Evolutionary conservation across 2,797 vertebrate genomes (phyloP), one percentile per base, ranked within the genome.

Genomic region (Triplophysa yarkandensis): DNA sequence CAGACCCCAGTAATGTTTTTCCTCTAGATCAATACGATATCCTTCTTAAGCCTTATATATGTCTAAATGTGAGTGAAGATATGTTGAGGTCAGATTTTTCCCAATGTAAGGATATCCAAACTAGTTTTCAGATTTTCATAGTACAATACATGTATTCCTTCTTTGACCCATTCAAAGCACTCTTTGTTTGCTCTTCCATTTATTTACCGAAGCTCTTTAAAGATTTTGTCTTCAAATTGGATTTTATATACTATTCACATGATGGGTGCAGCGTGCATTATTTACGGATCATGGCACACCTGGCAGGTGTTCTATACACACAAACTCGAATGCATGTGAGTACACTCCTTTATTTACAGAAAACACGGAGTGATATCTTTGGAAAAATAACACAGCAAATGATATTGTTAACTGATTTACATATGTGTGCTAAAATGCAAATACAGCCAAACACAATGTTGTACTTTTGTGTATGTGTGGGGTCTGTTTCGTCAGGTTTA

Each of bases 391-490:
- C 85, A 88, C 86, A 88, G 87, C 85, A 86, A 86, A 87, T 83
- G 85, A 82, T 88, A 89, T 92, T 92, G 89, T 91, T 87, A 82
- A 84, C 78, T 80, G 85, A 88, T 92, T 92, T 93, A 91, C 89
- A 92, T 92, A 88, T 60, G 60, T 43, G 76, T 36, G 41, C 36
- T 61, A 77, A 80, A 79, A 93, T 90, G 91, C 91, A 93, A 92
- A 93, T 91, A 85, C 36, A 82, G 81, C 86, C 81, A 85, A 90
- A 84, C n/a, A 36, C 11, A 27, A 43, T 41, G 21, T 41, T 27
- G 17, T 58, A 23, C 17, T 43, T 39, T n/a, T 61, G 27, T 71
- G 25, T 50, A 19, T 46, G 61, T 23, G 50, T 52, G 36, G 27
- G 23, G 68, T 28, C 27, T 23, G 67, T 39, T 39, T 25, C 39